Evolutionary conservation across 2,797 vertebrate genomes (phyloP).

Genomic region (Adrianichthys oophorus): DNA sequence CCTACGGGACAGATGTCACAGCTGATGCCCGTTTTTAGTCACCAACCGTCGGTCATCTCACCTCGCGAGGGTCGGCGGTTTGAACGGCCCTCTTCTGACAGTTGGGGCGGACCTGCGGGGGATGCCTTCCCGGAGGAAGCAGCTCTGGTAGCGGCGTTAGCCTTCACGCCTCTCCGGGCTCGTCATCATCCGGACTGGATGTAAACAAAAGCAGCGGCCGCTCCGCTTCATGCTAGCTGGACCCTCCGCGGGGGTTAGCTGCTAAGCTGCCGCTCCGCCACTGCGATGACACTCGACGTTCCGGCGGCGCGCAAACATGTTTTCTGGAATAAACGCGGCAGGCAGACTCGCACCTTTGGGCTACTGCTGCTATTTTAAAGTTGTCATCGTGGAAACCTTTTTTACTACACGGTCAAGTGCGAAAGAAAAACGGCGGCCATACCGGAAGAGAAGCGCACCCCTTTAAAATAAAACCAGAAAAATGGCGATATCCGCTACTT

Average conservation of each 20-base stretch:
- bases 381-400: conserved; percentile 60
- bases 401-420: conserved; percentile 33
- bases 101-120: not conserved
- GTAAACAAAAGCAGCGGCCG: conserved; percentile 60
- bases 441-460: not conserved
- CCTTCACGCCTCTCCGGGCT: conserved; percentile 57
- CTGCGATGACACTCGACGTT: conserved; percentile 3
- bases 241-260: conserved; percentile 20
- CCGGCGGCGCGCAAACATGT: not conserved
- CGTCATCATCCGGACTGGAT: conserved; percentile 52
- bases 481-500: not conserved
- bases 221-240: conserved; percentile 46
- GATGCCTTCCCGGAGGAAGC: conserved; percentile 26
- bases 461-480: conserved; percentile 48
- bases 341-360: not conserved
- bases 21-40: rapidly evolving
- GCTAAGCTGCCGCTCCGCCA: conserved; percentile 4
- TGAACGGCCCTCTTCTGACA: not conserved
- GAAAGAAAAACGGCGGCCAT: no score
- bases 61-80: conserved; percentile 20
- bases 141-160: conserved; percentile 51
- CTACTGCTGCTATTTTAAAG: conserved; percentile 39
- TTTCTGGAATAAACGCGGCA: not conserved
- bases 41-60: conserved; percentile 18
- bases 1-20: not conserved